Evolutionary conservation across 2,888 invertebrate species (phyloP).

Genomic region (Automeris io): DNA sequence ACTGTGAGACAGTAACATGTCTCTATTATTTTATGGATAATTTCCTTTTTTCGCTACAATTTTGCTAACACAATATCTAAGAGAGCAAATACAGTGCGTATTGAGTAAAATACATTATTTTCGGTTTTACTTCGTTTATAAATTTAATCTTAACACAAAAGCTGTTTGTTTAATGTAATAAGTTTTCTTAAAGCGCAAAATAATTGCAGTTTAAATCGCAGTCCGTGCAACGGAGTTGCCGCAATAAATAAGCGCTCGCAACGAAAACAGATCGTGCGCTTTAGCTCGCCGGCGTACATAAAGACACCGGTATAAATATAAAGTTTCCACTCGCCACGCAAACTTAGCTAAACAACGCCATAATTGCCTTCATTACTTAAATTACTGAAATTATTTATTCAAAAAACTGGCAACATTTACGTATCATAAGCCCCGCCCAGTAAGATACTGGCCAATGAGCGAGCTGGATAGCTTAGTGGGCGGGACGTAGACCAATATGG

Average conservation of each 20-base stretch:
- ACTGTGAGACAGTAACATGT: neutral
- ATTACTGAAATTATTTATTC: constrained; percentile 78
- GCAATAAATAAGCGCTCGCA: constrained; percentile 66
- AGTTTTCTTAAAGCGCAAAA: constrained; percentile 64
- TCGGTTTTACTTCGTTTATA: neutral
- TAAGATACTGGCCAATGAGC: constrained; percentile 44
- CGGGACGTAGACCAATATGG: constrained; percentile 68
- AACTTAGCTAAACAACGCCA: constrained; percentile 78
- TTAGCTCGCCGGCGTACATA: constrained; percentile 75
- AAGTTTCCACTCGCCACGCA: constrained; percentile 74
- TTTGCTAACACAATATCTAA: too few species aligned
- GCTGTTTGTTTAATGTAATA: constrained; percentile 59
- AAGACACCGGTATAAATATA: constrained; percentile 76
- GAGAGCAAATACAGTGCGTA: too few species aligned
- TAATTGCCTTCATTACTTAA: constrained; percentile 78
- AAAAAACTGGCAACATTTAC: constrained; percentile 77
- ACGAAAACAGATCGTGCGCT: constrained; percentile 76
- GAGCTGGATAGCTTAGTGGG: constrained; percentile 35
- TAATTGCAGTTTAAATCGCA: constrained; percentile 75
- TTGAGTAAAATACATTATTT: too few species aligned
- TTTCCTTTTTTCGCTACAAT: too few species aligned
- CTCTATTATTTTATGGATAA: neutral
- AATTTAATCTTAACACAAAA: constrained; percentile 21
- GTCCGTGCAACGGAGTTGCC: constrained; percentile 59
- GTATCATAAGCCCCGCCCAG: constrained; percentile 48